Percentiles rank a stretch among this genome's conserved stretches.
phyloP scores from a whole-genome alignment of 2,797 vertebrate species.

The Eidolon dupreanum region DNA sequence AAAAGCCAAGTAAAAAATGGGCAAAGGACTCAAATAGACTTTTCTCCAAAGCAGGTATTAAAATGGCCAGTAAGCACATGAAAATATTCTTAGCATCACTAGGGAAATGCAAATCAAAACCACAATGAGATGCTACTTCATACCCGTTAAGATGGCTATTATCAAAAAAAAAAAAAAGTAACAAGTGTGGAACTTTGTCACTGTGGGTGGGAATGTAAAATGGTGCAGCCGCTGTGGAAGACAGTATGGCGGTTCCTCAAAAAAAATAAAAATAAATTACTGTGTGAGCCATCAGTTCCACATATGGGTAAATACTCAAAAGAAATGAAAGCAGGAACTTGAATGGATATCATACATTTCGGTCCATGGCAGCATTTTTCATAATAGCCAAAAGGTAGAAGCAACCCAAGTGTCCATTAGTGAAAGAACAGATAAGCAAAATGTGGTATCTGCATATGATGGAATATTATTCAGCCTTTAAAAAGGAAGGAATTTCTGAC shows the following conservation, averaged over 20 bases:
- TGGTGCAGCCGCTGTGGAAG: background rate
- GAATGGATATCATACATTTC: accelerated
- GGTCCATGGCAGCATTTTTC: background rate
- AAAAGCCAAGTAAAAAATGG: background rate
- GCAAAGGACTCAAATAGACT: background rate
- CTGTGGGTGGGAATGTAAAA: background rate
- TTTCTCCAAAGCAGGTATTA: background rate
- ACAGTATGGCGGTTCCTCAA: background rate
- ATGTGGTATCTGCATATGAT: accelerated
- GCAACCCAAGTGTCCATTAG: background rate
- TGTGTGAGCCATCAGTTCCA: background rate
- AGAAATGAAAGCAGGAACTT: background rate
- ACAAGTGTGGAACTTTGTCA: background rate
- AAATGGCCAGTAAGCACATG: background rate
- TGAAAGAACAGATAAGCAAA: background rate
- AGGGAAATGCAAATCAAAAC: background rate
- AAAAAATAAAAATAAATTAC: background rate
- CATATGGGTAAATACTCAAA: background rate
- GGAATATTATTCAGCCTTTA: background rate
- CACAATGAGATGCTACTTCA: background rate
- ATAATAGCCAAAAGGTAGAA: background rate
- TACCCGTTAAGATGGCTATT: background rate
- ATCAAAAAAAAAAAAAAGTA: background rate
- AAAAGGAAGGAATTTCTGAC: background rate
- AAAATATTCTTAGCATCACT: background rate